A percentile compares a stretch with the other conserved stretches of the same genome.
These are phyloP conservation scores for Tachypleus tridentatus DNA, from an alignment of 1,140 invertebrate species.

Conservation along the genomic window DNA sequence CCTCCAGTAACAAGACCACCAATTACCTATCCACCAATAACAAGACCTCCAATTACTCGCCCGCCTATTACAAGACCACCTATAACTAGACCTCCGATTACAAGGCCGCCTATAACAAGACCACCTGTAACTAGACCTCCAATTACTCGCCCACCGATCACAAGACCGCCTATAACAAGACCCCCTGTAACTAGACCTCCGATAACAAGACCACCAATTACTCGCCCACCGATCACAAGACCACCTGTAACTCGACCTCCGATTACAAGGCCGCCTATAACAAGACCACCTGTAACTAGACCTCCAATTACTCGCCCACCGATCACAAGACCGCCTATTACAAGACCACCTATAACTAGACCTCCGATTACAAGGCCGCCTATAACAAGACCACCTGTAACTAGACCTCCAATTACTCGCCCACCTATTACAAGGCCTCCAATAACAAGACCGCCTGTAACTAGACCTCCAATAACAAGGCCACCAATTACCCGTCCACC, in stretches of 20 bases:
- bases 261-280: neutral
- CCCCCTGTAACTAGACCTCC: neutral
- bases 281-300: constrained; percentile 1
- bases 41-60: neutral
- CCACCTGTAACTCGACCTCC: neutral
- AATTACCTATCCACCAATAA: neutral
- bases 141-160: neutral
- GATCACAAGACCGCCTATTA: neutral
- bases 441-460: neutral
- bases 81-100: neutral
- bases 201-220: neutral
- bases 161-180: neutral
- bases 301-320: neutral
- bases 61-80: neutral
- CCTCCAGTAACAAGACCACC: neutral
- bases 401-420: neutral
- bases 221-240: neutral
- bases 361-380: neutral
- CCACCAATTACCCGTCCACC: neutral
- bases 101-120: neutral
- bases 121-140: neutral
- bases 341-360: neutral
- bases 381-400: constrained; percentile 1
- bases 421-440: neutral
- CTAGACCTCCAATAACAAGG: neutral